These are phyloP conservation scores for Beris morrisii DNA, from an alignment of 2,888 invertebrate genomes.

Conservation along the genomic window DNA sequence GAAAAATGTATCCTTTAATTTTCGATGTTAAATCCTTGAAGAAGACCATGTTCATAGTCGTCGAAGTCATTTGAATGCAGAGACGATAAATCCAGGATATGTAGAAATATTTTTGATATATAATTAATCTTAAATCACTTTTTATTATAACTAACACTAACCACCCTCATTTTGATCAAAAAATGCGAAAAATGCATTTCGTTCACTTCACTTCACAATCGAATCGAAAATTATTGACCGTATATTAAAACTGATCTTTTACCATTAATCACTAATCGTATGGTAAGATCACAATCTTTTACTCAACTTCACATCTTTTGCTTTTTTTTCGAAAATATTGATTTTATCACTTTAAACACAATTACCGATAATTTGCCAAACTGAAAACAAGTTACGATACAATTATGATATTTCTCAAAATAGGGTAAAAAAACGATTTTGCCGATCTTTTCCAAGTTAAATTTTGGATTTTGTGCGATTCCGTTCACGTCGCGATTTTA, in stretches of 20 bases:
- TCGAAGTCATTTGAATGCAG: conserved; percentile 47
- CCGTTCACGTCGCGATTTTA: not conserved
- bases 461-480: not conserved
- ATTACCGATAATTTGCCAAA: not conserved
- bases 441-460: not conserved
- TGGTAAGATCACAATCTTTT: too few species aligned
- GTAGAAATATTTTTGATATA: not conserved
- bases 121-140: not conserved
- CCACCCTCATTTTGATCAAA: not conserved
- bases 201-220: too few species aligned
- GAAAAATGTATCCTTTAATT: conserved; percentile 54
- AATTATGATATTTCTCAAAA: too few species aligned
- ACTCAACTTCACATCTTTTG: not conserved
- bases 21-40: conserved; percentile 55
- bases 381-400: too few species aligned
- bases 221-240: too few species aligned
- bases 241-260: too few species aligned
- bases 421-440: not conserved
- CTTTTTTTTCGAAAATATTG: not conserved
- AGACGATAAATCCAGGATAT: not conserved
- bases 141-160: not conserved
- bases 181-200: too few species aligned
- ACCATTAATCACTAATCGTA: too few species aligned
- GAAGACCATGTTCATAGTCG: conserved; percentile 55
- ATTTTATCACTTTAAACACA: not conserved